Conservation (phyloP, 2,113 vertebrate species). For the Gymnogyps californianus region DNA sequence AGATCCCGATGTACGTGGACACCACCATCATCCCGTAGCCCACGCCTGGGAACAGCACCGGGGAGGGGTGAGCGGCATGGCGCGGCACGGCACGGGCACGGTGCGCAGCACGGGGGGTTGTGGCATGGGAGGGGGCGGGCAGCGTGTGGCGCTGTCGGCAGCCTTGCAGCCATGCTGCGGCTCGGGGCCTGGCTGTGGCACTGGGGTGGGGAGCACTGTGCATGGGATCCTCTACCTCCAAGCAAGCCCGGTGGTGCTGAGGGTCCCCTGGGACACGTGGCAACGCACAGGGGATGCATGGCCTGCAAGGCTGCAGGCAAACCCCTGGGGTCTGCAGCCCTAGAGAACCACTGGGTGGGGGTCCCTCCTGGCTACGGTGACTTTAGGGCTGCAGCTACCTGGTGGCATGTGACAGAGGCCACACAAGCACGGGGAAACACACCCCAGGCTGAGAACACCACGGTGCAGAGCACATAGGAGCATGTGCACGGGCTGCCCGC, state of each 20-base stretch:
- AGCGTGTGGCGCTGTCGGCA: not conserved
- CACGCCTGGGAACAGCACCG: conserved; percentile 80
- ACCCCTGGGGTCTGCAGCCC: not conserved
- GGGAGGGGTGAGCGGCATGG: conserved; percentile 21
- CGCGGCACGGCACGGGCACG: not conserved
- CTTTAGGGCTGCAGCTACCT: not conserved
- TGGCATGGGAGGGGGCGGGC: accelerated
- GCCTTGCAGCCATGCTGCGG: not conserved
- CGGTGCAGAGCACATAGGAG: not conserved
- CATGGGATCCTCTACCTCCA: not conserved
- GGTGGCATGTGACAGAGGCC: not conserved
- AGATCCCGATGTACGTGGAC: conserved; percentile 97
- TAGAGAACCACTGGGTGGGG: not conserved
- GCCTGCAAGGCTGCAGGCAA: not conserved
- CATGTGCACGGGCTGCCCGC: accelerated
- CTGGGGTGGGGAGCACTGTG: not conserved
- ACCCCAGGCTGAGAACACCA: not conserved
- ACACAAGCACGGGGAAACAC: not conserved
- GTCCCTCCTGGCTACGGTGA: not conserved
- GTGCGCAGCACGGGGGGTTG: not conserved
- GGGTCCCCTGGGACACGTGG: not conserved
- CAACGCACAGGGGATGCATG: not conserved
- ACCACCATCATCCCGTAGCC: conserved; percentile 99
- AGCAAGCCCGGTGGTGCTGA: not conserved
- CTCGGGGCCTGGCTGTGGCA: not conserved